Evolutionary conservation across 2,888 invertebrate genomes (phyloP).

Genomic region (Trachelus iudaicus): DNA sequence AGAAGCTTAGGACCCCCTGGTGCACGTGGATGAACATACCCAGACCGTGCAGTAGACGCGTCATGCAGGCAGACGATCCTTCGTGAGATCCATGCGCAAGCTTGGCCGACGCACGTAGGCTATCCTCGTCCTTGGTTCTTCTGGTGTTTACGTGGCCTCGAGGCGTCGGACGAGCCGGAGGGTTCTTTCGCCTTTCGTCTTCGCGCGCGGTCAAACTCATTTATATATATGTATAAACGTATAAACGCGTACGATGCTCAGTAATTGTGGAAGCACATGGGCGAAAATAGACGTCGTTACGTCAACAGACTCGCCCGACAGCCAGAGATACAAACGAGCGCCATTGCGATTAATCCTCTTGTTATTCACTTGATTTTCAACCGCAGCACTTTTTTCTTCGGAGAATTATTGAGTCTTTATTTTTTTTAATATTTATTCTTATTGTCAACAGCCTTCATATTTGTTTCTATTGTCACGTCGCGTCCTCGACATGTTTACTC

Average conservation of each 20-base stretch:
- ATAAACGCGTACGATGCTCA: conserved; percentile 27
- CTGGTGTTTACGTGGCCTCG: not conserved
- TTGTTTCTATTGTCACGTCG: not conserved
- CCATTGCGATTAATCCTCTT: not conserved
- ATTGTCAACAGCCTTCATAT: not conserved
- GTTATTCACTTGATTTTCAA: not conserved
- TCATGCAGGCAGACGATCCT: not conserved
- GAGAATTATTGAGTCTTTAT: not conserved
- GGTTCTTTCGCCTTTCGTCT: conserved; percentile 8
- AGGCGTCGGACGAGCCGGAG: conserved; percentile 15
- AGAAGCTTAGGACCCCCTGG: not conserved
- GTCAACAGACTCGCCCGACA: not conserved
- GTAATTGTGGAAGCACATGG: not conserved
- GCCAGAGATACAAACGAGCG: not conserved
- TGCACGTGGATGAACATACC: not conserved
- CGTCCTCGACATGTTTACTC: not conserved
- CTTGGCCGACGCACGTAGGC: not conserved
- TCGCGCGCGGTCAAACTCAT: not conserved
- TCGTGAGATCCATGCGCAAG: not conserved
- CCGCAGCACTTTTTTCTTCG: not conserved
- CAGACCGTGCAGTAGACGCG: not conserved
- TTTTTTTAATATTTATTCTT: not conserved
- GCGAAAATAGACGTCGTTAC: not conserved
- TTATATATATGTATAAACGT: not conserved
- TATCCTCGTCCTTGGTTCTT: not conserved